Percentiles rank a stretch among this genome's conserved stretches.
Conservation (phyloP, 2,888 invertebrate species). For the Lobophora halterata region DNA sequence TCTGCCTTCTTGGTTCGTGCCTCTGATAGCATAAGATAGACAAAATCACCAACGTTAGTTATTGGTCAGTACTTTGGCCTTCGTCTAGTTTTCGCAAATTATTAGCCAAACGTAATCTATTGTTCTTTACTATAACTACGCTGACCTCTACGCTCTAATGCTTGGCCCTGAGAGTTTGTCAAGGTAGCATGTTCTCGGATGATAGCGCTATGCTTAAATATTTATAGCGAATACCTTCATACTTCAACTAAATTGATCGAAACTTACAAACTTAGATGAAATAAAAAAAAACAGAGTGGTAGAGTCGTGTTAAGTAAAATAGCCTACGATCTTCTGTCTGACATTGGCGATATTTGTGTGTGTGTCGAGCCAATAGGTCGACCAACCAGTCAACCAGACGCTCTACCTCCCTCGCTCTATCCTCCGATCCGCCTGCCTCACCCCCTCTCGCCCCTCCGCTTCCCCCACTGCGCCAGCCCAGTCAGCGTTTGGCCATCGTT, state of each 20-base stretch:
- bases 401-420: constrained; percentile 71
- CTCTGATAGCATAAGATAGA: constrained; percentile 33
- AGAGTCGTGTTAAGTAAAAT: constrained; percentile 53
- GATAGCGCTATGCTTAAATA: constrained; percentile 27
- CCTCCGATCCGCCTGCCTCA: constrained; percentile 50
- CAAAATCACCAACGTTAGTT: constrained; percentile 33
- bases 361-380: constrained; percentile 75
- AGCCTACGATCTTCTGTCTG: constrained; percentile 64
- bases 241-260: constrained; percentile 4
- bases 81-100: constrained; percentile 37
- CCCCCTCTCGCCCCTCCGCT: constrained; percentile 51
- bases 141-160: constrained; percentile 69
- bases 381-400: constrained; percentile 77
- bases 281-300: constrained; percentile 22
- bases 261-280: background rate
- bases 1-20: constrained; percentile 23
- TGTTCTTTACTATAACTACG: constrained; percentile 53
- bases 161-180: constrained; percentile 68
- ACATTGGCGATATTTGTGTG: constrained; percentile 59
- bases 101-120: constrained; percentile 40
- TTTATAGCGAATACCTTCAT: background rate
- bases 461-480: constrained; percentile 63
- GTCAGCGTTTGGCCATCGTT: constrained; percentile 61
- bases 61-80: constrained; percentile 24
- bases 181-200: constrained; percentile 64